Conservation (phyloP, 2,888 invertebrate species). For the Lasiommata megera region DNA sequence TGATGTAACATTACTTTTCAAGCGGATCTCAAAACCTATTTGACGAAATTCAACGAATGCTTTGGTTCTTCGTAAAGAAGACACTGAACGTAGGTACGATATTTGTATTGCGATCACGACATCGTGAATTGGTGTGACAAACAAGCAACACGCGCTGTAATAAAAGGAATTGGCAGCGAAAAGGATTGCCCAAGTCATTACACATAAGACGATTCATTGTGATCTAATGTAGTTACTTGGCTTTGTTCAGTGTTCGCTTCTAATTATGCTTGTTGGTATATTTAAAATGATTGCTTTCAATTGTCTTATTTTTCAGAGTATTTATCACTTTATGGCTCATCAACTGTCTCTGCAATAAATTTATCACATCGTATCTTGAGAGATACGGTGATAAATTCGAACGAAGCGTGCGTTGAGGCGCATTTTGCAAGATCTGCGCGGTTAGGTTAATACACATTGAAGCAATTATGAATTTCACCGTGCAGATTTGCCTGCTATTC, state of each 20-base stretch:
- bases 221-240: slow-evolving; percentile 14
- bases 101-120: slow-evolving; percentile 26
- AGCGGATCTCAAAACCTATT: neutral
- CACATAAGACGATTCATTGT: slow-evolving; percentile 15
- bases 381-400: too few relatives aligned
- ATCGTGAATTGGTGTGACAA: slow-evolving; percentile 21
- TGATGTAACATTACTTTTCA: neutral
- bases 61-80: neutral
- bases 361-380: too few relatives aligned
- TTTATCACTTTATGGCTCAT: too few relatives aligned
- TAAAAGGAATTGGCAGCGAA: slow-evolving; percentile 29
- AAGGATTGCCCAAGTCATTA: slow-evolving; percentile 24
- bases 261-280: neutral
- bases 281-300: neutral
- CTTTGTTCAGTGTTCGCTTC: neutral
- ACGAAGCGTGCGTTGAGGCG: too few relatives aligned
- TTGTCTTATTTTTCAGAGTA: neutral
- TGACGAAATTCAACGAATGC: neutral
- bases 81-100: neutral
- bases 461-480: too few relatives aligned
- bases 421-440: too few relatives aligned
- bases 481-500: too few relatives aligned
- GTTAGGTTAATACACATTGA: too few relatives aligned
- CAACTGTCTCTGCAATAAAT: too few relatives aligned
- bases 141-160: slow-evolving; percentile 21